Evolutionary conservation across 1,140 invertebrate genomes (phyloP).

Genomic region (Micrasema longulum): DNA sequence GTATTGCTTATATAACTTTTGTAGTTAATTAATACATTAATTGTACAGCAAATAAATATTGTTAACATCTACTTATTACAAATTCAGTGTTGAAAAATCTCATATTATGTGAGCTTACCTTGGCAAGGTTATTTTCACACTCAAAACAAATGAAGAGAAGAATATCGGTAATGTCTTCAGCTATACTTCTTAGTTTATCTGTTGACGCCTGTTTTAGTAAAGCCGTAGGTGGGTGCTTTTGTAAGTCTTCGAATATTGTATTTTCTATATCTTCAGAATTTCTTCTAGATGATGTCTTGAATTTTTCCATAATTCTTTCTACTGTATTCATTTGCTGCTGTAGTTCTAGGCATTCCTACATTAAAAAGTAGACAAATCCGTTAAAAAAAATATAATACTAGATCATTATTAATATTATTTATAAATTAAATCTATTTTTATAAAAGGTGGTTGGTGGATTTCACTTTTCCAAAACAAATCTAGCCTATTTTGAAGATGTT

Average conservation of each 20-base stretch:
- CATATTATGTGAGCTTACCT: conserved; percentile 16
- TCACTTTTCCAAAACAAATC: too few relatives aligned
- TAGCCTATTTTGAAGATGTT: too few relatives aligned
- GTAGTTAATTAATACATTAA: too few relatives aligned
- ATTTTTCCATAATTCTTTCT: conserved; percentile 60
- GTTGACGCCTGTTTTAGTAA: conserved; percentile 73
- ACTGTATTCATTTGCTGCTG: conserved; percentile 66
- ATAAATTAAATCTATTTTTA: too few relatives aligned
- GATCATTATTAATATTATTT: too few relatives aligned
- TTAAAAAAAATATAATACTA: too few relatives aligned
- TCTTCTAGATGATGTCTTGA: conserved; percentile 58
- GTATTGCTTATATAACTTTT: too few relatives aligned
- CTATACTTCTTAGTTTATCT: conserved; percentile 83
- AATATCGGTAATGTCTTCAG: conserved; percentile 84
- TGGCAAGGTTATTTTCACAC: conserved; percentile 59
- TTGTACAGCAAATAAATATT: too few relatives aligned
- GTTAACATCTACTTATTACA: too few relatives aligned
- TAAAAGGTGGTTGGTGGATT: too few relatives aligned
- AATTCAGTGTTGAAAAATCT: too few relatives aligned
- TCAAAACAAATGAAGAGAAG: conserved; percentile 78
- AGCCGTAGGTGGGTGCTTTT: conserved; percentile 60
- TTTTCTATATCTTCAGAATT: conserved; percentile 55
- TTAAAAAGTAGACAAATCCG: too few relatives aligned
- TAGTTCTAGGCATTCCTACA: conserved; percentile 61
- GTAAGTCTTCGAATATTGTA: conserved; percentile 31